Base-by-base conservation (phyloP, 2,797 vertebrate genomes). In the Euthynnus affinis region DNA sequence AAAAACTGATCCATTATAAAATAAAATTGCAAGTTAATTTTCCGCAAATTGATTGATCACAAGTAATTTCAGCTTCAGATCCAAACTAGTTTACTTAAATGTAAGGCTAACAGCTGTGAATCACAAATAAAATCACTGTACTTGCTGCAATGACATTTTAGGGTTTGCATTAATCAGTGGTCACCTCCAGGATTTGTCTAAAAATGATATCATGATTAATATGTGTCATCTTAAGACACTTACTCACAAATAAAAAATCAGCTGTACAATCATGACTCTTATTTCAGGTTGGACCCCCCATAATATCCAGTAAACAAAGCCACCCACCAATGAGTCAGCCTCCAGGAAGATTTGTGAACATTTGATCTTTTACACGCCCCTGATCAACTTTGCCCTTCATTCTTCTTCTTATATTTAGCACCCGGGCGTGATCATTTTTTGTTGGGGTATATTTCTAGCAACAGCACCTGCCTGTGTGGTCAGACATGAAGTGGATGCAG, bases 341-440 rank as follows among this genome's bases (percentile, higher is more conserved):
- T 34, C 1, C 25, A 1, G 4, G 8, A 5, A 48, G 46, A 25
- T 68, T 59, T 12, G 60, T 40, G 18, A 61, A 65, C 55, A 55
- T 69, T 73, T 53, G 62, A 52, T 14, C 51, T 55, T 55, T 42
- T 68, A 56, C 29, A 32, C 29, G 29, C 29, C 29, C 29, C 29
- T 10, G 10, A 34, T 37, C 61, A 82, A 58, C 64, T 77, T 14
- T 81, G 82, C 81, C 84, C 79, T 89, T 86, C 55, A 78, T 87
- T 88, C 83, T 63, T 74, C 59, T 80, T 84, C 90, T 84, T 91
- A 92, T 89, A 87, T 90, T 90, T 88, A 88, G 88, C 68, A 29
- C 2, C 22, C 68, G 71, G 71, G 55, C 20, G 25, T 46, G 86
- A 83, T 61, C 1, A 68, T 80, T 44, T 2, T 48, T 5, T 18